Evolutionary conservation across 2,113 vertebrate genomes (phyloP), one percentile per base, ranked within the genome.

Genomic region (Paracanthobrama guichenoti): DNA sequence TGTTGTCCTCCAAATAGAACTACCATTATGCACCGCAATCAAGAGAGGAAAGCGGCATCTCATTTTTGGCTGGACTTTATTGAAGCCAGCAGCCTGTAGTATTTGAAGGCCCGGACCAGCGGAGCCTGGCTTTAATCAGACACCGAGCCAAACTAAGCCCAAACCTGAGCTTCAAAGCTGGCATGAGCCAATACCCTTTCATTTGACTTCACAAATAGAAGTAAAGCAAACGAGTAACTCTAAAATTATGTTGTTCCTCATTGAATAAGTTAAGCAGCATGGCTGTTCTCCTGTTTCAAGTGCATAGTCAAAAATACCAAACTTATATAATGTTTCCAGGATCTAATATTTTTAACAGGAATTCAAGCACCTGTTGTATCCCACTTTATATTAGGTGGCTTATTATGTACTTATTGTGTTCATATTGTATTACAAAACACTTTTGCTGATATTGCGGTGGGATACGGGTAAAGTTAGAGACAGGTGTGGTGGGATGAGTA

Each of bases 51-150:
- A 79, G 75, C 16, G n/a, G n/a, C 31, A 14, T n/a, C 22, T 77
- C 46, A 28, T 69, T 73, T 53, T 60, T 85, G 84, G 76, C 64
- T 62, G n/a, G 62, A 50, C 66, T 42, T 82, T 71, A 31, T 60
- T 59, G 48, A 59, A 72, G 53, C 50, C 66, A 80, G 53, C 24
- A 50, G 76, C 22, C 39, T 73, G 66, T 72, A 46, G 62, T 71
- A 48, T 72, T 85, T 85, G 66, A 85, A 24, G 76, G 42, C 53
- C 67, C 26, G 57, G 76, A 85, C 77, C 84, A 80, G 62, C 55
- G 6, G 50, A 80, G 84, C 67, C 83, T 79, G 83, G 76, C 35
- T 67, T 85, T 79, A 71, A 59, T 79, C 83, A 85, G 35, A 71
- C 80, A 55, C 79, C 20, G 5, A 69, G 62, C 79, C 83, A 69